Base-by-base conservation (phyloP, 64 coral and sea anemone species). In the Dendronephthya gigantea region DNA sequence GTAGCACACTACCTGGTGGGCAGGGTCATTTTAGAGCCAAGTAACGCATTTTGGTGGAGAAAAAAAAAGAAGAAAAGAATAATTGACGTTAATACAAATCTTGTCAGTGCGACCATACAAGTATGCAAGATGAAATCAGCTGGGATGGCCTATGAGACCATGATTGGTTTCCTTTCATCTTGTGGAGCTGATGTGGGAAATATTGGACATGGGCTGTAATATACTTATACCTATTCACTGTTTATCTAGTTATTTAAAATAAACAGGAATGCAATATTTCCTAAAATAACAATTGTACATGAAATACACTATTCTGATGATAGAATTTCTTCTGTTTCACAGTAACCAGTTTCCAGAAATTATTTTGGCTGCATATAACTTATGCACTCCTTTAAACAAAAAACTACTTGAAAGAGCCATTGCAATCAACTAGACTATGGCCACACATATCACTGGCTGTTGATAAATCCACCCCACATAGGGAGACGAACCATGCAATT, bases 301-400 rank as follows among this genome's bases (percentile, higher is more conserved):
- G 41, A 45, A 45, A 45, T 11, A 45, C 41, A 45, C 41, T 11
- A 45, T 45, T 45, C 4, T 11, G n/a, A n/a, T n/a, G n/a, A 45
- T 45, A 45, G 41, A 6, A 45, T 45, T 45, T 11, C n/a, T 76
- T 37, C n/a, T 76, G 1, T 76, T 76, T 76, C 35, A 22, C 69
- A 76, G 69, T 7, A 76, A 76, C 35, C 69, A 76, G 35, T 76
- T 76, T 76, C 69, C 69, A 35, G n/a, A 76, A 76, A 38, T 76
- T 76, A 76, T 76, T 76, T 76, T 32, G 16, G 3, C 7, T 76
- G 69, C 69, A 1, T 76, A 76, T 29, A 12, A 76, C 35, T n/a
- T 76, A 76, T 76, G 69, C 69, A 29, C 28, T 76, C 2, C 13
- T 76, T 13, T 4, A 76, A 34, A 76, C 69, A 38, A 76, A 29